Evolutionary conservation across 1,140 invertebrate genomes (phyloP), one percentile per base, ranked within the genome.

Genomic region (Ostrea edulis): DNA sequence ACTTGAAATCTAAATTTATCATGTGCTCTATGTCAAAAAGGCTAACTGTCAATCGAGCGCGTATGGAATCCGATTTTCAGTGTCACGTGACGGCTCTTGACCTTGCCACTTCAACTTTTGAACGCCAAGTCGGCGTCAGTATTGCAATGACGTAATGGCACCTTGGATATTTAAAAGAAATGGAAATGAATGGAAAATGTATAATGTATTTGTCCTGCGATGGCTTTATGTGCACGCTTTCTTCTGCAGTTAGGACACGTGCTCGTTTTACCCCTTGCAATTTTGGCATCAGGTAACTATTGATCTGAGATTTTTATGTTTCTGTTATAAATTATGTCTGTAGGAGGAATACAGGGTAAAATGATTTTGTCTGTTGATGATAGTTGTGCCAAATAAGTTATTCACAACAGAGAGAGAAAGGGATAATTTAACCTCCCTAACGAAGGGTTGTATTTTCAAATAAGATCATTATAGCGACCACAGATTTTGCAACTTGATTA

Each of bases 71-170:
- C 68, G 68, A 22, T 77, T 77, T 77, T 25, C 14, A 20, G 17
- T 62, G 55, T 62, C 55, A 62, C 55, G 55, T 62, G 55, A 62
- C 55, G 12, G 8, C 12, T 12, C 25, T 77, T 77, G 68, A 29
- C 29, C 68, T 29, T 77, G 68, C 22, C 29, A 25, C 68, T 77
- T 77, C 68, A 77, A 77, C 68, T 77, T 25, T 77, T 25, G 68
- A 77, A 35, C 25, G 25, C n/a, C 17, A 62, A 7, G 14, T 5
- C 35, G 35, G 35, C 9, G 58, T 62, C 68, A 35, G 12, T 14
- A 25, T 77, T 4, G 22, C 68, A 29, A 25, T 77, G 68, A 77
- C 68, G 68, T 25, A 25, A 77, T 77, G 29, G 8, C 11, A 29
- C 29, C 65, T 0, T 2, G 4, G 12, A 25, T 25, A 77, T 29